A percentile compares a stretch with the other conserved stretches of the same genome.
Evolutionary conservation across 1,140 invertebrate genomes (phyloP).

Genomic region (Lanistes nyassanus): DNA sequence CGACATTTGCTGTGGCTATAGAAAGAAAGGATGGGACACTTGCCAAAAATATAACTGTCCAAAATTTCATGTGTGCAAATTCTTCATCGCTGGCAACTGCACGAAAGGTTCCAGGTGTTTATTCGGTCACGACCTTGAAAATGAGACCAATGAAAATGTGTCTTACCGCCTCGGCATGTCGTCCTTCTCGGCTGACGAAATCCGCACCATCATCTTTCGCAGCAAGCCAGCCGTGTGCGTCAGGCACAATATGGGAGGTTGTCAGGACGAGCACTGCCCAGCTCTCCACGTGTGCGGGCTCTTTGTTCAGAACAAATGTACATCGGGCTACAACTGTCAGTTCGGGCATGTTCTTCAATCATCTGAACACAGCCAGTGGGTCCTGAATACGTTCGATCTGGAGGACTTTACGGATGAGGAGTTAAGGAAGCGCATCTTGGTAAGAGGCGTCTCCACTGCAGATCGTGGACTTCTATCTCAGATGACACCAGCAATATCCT

Average conservation of each 20-base stretch:
- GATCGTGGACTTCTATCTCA: too few relatives aligned
- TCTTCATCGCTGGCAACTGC: conserved; percentile 4
- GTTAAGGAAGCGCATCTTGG: too few relatives aligned
- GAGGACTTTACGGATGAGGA: not conserved
- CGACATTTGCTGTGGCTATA: not conserved
- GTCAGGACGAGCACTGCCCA: not conserved
- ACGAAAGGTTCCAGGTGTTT: not conserved
- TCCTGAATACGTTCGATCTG: conserved; percentile 7
- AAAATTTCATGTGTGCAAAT: conserved; percentile 6
- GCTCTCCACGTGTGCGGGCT: conserved; percentile 1
- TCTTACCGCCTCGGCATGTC: not conserved
- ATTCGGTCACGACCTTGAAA: conserved; percentile 9
- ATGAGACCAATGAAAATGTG: conserved; percentile 2
- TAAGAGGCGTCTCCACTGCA: too few relatives aligned
- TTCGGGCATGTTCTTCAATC: not conserved
- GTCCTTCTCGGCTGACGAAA: not conserved
- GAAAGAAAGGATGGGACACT: not conserved
- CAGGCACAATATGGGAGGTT: not conserved
- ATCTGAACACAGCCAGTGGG: conserved; percentile 6
- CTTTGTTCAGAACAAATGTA: not conserved
- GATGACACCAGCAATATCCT: too few relatives aligned
- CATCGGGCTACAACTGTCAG: not conserved
- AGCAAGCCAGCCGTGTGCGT: conserved; percentile 8
- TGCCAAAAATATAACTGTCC: not conserved
- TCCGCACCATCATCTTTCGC: not conserved